Base-by-base conservation (phyloP, 2,113 vertebrate genomes). In the Trematocara marginatum region DNA sequence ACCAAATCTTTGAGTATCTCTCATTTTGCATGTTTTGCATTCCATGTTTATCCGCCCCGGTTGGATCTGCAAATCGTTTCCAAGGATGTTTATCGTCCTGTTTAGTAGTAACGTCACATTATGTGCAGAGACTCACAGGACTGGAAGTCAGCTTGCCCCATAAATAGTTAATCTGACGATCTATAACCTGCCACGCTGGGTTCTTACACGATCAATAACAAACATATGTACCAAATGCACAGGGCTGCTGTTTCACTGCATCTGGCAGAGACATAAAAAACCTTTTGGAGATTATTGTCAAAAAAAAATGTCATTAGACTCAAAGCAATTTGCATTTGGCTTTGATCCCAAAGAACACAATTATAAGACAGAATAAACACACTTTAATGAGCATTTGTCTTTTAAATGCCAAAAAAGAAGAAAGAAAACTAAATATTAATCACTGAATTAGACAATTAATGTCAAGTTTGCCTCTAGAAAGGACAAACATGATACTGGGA, bases 61-160 rank as follows among this genome's bases (percentile, higher is more conserved):
- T 16, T 3, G 26, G 0, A 45, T 18, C 40, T 71, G 20, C 20
- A 0, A 2, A 8, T 69, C 1, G 18, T 64, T 4, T 64, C 34
- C 34, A 40, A 66, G 9, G 15, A 35, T 61, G 29, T 61, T 61
- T 34, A 18, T 6, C 29, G 3, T 64, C 16, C 59, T 38, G 34
- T 7, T 64, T 64, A 64, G 35, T 3, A 40, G 10, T 23, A 8
- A 20, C 38, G 5, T 69, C 35, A 69, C 35, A 23, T 42, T 42
- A 35, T 64, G 10, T 40, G 64, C 64, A 23, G n/a, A 8, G 56
- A 59, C 4, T 31, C 54, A 29, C 56, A 1, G 15, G 57, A 45
- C 13, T 45, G 66, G 66, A 15, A 45, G 15, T 71, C 66, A 71
- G 20, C 40, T 9, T 57, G 54, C 56, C 20, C n/a, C 66, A 45